Evolutionary conservation across 2,888 invertebrate genomes (phyloP).

Genomic region (Tridacna gigas): DNA sequence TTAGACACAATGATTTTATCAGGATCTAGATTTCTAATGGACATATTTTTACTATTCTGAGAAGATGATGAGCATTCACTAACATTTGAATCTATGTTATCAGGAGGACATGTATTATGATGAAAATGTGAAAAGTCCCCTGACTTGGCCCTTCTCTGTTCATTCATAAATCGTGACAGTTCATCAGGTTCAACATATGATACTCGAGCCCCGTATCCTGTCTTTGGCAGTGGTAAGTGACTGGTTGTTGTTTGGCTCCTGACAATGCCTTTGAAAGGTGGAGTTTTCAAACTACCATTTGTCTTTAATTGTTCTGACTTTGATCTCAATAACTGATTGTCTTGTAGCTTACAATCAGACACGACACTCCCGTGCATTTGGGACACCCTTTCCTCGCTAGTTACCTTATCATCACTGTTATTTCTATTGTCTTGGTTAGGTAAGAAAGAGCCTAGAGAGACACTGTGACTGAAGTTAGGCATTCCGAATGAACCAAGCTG

Average conservation of each 20-base stretch:
- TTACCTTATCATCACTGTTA: slow-evolving; percentile 4
- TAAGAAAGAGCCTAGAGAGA: slow-evolving; percentile 53
- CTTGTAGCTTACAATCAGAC: slow-evolving; percentile 2
- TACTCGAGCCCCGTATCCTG: slow-evolving; percentile 51
- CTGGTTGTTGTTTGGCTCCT: slow-evolving; percentile 33
- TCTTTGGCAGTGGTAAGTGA: slow-evolving; percentile 21
- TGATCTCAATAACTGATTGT: slow-evolving; percentile 40
- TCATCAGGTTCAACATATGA: slow-evolving; percentile 62
- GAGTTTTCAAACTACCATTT: slow-evolving; percentile 58
- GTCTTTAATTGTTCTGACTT: slow-evolving; percentile 63
- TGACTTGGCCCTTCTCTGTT: slow-evolving; percentile 11
- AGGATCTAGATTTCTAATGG: slow-evolving; percentile 39
- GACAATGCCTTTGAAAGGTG: slow-evolving; percentile 49
- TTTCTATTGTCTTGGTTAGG: slow-evolving; percentile 22
- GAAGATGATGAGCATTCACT: slow-evolving; percentile 41
- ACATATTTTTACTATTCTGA: slow-evolving; percentile 24
- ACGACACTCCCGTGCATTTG: background rate
- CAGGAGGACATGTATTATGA: slow-evolving; percentile 25
- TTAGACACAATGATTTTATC: slow-evolving; percentile 57
- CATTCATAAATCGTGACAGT: slow-evolving; percentile 11
- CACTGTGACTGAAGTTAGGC: slow-evolving; percentile 53
- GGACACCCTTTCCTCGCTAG: background rate
- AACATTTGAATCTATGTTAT: slow-evolving; percentile 36
- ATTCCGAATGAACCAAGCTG: slow-evolving; percentile 24
- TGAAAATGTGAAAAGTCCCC: slow-evolving; percentile 23